Conservation (phyloP, 1,140 invertebrate species). For the Eriosoma lanigerum region DNA sequence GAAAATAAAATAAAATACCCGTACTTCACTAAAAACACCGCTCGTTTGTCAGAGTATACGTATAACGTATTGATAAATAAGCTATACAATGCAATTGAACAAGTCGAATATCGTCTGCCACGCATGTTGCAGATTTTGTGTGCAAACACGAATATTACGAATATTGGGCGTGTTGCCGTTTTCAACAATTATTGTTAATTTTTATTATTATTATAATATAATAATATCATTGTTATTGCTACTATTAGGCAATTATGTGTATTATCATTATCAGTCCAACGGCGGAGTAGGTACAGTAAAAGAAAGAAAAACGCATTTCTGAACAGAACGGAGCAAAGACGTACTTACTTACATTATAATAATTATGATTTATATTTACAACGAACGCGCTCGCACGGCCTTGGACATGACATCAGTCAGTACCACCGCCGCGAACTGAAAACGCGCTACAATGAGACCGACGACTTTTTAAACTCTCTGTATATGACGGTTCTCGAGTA, state of each 20-base stretch:
- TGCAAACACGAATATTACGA: not conserved
- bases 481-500: not conserved
- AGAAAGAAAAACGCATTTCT: not conserved
- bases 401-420: constrained; percentile 36
- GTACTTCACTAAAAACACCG: no score
- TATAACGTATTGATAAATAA: no score
- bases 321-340: not conserved
- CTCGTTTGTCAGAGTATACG: no score
- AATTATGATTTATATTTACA: no score
- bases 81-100: no score
- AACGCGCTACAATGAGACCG: not conserved
- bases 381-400: not conserved
- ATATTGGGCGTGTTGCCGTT: not conserved
- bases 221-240: not conserved
- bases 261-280: not conserved
- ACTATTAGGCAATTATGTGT: no score
- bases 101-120: no score
- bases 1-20: not conserved
- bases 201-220: not conserved
- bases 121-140: no score
- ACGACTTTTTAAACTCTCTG: not conserved
- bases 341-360: not conserved
- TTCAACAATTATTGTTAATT: not conserved
- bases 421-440: not conserved
- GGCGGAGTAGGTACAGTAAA: not conserved